Percentiles rank a stretch among this genome's conserved stretches.
Conservation (phyloP, 2,797 vertebrate genomes). For the Dallia pectoralis region DNA sequence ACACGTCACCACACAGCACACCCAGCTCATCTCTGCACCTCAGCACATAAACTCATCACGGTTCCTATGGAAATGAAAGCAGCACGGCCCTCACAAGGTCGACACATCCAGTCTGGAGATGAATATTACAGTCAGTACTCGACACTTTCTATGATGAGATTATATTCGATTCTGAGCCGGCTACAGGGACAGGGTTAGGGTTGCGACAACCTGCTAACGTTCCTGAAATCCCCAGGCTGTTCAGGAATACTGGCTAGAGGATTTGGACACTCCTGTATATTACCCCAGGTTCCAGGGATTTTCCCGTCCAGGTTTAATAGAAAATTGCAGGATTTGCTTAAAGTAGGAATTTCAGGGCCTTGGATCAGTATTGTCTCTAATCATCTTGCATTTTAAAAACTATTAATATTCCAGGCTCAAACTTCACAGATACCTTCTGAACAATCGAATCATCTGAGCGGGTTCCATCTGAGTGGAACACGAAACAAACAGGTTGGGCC, state of each 20-base stretch:
- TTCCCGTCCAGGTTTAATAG: too few species aligned
- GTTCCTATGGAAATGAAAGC: constrained; percentile 29
- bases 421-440: too few species aligned
- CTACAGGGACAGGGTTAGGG: background rate
- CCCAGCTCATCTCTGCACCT: constrained; percentile 28
- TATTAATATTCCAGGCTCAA: too few species aligned
- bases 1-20: constrained; percentile 3
- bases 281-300: too few species aligned
- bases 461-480: too few species aligned
- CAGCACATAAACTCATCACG: constrained; percentile 17
- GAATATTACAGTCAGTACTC: background rate
- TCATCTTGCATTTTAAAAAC: background rate
- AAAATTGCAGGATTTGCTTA: background rate
- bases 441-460: too few species aligned
- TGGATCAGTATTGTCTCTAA: background rate
- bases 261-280: too few species aligned
- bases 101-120: background rate
- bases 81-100: constrained; percentile 9
- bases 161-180: background rate
- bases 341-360: background rate
- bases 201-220: too few species aligned
- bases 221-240: too few species aligned
- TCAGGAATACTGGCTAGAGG: too few species aligned
- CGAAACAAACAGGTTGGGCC: background rate
- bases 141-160: background rate